Evolutionary conservation across 37 sponge, comb jelly and placozoan species (phyloP).

Genomic region (Mnemiopsis leidyi): DNA sequence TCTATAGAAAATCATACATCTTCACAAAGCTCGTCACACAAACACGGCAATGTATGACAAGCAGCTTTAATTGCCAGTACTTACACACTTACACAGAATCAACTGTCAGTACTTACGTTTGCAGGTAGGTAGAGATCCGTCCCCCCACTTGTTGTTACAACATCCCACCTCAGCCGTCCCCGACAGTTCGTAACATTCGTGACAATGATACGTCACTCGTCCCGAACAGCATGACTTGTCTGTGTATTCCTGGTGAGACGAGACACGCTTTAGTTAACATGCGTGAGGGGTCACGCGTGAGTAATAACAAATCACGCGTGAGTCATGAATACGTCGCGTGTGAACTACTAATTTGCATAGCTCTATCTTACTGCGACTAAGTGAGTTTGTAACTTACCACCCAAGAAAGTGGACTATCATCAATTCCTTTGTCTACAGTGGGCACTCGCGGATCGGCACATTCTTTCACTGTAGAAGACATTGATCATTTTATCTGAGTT

Average conservation of each 20-base stretch:
- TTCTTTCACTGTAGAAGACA: neutral
- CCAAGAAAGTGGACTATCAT: neutral
- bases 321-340: too few species aligned
- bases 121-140: neutral
- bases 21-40: too few species aligned
- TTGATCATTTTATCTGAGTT: too few species aligned
- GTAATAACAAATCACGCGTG: too few species aligned
- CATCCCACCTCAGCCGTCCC: neutral
- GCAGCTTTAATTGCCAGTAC: too few species aligned
- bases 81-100: too few species aligned
- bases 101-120: conserved; percentile 21
- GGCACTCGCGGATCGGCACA: neutral
- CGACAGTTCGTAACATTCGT: conserved; percentile 2
- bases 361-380: too few species aligned
- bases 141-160: conserved; percentile 34
- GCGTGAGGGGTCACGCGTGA: too few species aligned
- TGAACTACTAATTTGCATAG: too few species aligned
- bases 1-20: too few species aligned
- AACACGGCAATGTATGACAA: too few species aligned
- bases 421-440: neutral
- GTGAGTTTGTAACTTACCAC: neutral
- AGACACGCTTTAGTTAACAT: too few species aligned
- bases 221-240: conserved; percentile 13
- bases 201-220: neutral
- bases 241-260: neutral